Evolutionary conservation across 2,113 vertebrate genomes (phyloP).

Genomic region (Diphyllodes magnificus): DNA sequence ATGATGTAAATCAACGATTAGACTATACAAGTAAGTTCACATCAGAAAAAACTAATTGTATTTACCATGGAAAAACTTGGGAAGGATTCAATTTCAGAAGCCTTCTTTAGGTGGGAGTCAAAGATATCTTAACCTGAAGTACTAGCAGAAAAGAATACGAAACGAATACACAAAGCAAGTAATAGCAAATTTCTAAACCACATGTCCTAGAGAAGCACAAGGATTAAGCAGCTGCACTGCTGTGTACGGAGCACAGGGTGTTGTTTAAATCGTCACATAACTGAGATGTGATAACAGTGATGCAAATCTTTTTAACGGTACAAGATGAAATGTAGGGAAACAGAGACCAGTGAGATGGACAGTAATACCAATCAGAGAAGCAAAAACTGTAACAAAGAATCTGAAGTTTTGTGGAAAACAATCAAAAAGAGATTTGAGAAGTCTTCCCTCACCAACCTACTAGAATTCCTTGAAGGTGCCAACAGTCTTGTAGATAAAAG

Average conservation of each 20-base stretch:
- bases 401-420: not conserved
- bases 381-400: not conserved
- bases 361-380: not conserved
- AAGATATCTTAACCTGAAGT: not conserved
- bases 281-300: not conserved
- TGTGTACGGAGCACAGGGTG: not conserved
- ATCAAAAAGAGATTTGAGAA: not conserved
- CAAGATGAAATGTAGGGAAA: not conserved
- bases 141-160: not conserved
- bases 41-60: not conserved
- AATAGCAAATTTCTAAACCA: not conserved
- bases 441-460: not conserved
- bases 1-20: not conserved
- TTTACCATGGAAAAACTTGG: not conserved
- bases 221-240: not conserved
- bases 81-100: not conserved
- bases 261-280: not conserved
- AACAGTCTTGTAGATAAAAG: not conserved
- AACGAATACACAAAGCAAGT: not conserved
- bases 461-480: not conserved
- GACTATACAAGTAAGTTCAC: not conserved
- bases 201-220: not conserved
- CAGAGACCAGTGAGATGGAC: not conserved
- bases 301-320: not conserved
- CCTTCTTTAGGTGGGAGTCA: not conserved